These are phyloP conservation scores for Ictalurus furcatus DNA, from an alignment of 2,113 vertebrate species.

Conservation along the genomic window DNA sequence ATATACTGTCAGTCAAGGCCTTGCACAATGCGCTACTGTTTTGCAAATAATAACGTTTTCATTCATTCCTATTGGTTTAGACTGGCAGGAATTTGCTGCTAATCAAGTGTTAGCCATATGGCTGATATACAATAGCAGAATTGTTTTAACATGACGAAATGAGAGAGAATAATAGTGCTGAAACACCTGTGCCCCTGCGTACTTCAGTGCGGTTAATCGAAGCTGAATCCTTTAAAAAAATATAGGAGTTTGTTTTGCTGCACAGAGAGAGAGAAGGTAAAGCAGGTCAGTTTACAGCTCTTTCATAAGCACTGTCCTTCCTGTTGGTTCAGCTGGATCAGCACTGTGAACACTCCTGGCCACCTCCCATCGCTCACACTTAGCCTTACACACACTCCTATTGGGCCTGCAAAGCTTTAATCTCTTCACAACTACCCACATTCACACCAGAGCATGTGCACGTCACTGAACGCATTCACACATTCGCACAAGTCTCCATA, in stretches of 20 bases:
- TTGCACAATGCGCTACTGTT: conserved; percentile 11
- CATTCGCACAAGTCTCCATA: conserved; percentile 29
- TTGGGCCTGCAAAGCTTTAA: conserved; percentile 29
- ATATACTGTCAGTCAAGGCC: conserved; percentile 22
- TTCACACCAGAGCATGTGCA: not conserved
- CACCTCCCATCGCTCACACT: conserved; percentile 37
- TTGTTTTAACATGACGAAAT: conserved; percentile 15
- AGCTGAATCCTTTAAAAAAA: conserved; percentile 14
- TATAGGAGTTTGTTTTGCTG: conserved; percentile 44
- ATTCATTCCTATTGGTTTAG: not conserved
- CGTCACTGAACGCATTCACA: conserved; percentile 36
- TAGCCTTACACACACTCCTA: conserved; percentile 19
- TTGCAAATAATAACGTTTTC: not conserved
- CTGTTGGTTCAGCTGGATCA: conserved; percentile 53
- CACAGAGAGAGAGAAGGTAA: conserved; percentile 21
- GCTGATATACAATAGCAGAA: not conserved
- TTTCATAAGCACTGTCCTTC: conserved; percentile 45
- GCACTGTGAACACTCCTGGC: conserved; percentile 34
- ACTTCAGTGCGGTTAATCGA: conserved; percentile 5
- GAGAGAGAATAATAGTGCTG: conserved; percentile 18
- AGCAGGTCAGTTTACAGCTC: conserved; percentile 51
- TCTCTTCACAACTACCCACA: conserved; percentile 12
- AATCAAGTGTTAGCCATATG: conserved; percentile 29
- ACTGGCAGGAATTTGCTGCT: conserved; percentile 9
- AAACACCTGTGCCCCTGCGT: conserved; percentile 32